A percentile compares a stretch with the other conserved stretches of the same genome.
Evolutionary conservation across 2,888 invertebrate species (phyloP).

Genomic region (Agrilus biguttatus): DNA sequence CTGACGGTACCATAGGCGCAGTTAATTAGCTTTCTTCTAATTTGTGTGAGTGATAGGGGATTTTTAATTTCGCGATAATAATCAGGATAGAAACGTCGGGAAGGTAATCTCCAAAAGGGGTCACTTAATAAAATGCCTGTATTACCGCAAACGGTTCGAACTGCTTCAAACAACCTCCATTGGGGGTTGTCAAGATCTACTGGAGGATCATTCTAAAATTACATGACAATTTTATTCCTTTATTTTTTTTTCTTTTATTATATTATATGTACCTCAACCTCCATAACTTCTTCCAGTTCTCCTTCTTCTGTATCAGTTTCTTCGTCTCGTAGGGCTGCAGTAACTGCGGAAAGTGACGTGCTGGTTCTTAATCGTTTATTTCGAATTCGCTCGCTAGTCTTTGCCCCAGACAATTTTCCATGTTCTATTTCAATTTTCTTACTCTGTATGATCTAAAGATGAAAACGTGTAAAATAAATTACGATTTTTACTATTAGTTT

Average conservation of each 20-base stretch:
- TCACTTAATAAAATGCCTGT: slow-evolving; percentile 74
- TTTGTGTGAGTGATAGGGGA: slow-evolving; percentile 88
- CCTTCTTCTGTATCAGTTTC: slow-evolving; percentile 46
- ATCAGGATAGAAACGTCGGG: slow-evolving; percentile 83
- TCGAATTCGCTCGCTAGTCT: slow-evolving; percentile 56
- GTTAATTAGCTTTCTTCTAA: slow-evolving; percentile 67
- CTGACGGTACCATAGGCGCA: slow-evolving; percentile 72
- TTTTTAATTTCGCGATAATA: slow-evolving; percentile 95
- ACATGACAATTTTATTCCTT: slow-evolving; percentile 30
- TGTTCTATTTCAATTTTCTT: slow-evolving; percentile 61
- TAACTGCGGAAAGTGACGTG: slow-evolving; percentile 42
- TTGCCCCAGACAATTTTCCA: slow-evolving; percentile 44
- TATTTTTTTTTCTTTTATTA: slow-evolving; percentile 10
- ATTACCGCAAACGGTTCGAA: slow-evolving; percentile 48
- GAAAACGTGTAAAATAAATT: not conserved
- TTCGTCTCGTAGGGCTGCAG: slow-evolving; percentile 48
- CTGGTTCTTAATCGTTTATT: slow-evolving; percentile 38
- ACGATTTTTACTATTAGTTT: not conserved
- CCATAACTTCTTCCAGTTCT: slow-evolving; percentile 35
- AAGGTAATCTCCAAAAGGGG: slow-evolving; percentile 87
- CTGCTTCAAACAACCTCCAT: slow-evolving; percentile 80
- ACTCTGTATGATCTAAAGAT: slow-evolving; percentile 42
- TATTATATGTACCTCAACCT: slow-evolving; percentile 25
- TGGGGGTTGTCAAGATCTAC: slow-evolving; percentile 57
- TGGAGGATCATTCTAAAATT: slow-evolving; percentile 14